phyloP scores from a whole-genome alignment of 2,888 invertebrate species.

The Drosophila merina region DNA sequence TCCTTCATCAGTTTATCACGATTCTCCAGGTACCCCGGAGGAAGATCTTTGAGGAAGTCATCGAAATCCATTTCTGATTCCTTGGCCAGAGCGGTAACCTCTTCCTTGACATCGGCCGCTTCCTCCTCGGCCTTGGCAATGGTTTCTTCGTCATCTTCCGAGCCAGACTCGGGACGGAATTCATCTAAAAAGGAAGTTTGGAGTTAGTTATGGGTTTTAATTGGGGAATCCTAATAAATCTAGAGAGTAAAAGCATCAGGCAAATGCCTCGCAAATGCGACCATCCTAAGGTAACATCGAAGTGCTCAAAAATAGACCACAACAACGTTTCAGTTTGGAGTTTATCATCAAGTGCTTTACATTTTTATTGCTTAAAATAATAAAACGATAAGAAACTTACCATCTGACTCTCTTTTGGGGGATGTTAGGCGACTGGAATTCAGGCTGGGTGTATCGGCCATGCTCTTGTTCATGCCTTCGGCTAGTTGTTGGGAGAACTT shows the following conservation, averaged over 20 bases:
- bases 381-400: constrained; percentile 75
- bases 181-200: constrained; percentile 87
- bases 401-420: constrained; percentile 85
- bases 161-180: constrained; percentile 91
- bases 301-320: constrained; percentile 81
- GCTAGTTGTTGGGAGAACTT: constrained; percentile 96
- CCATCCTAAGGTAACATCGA: constrained; percentile 75
- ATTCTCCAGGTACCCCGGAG: constrained; percentile 91
- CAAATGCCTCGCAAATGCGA: constrained; percentile 84
- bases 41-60: constrained; percentile 92
- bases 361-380: not conserved
- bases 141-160: constrained; percentile 96
- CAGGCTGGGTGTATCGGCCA: constrained; percentile 82
- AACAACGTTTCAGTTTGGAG: constrained; percentile 80
- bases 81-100: constrained; percentile 93
- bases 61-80: constrained; percentile 95
- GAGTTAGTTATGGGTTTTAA: not conserved
- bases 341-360: constrained; percentile 77
- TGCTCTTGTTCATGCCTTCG: constrained; percentile 90
- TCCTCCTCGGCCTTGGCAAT: constrained; percentile 94
- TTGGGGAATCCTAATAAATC: rapidly evolving
- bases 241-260: constrained; percentile 67
- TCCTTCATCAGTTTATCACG: constrained; percentile 86
- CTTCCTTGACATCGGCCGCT: constrained; percentile 86
- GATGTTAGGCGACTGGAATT: constrained; percentile 85